A percentile compares a stretch with the other conserved stretches of the same genome.
phyloP scores from a whole-genome alignment of 2,888 invertebrate species.

The Scaptomyza flava region DNA sequence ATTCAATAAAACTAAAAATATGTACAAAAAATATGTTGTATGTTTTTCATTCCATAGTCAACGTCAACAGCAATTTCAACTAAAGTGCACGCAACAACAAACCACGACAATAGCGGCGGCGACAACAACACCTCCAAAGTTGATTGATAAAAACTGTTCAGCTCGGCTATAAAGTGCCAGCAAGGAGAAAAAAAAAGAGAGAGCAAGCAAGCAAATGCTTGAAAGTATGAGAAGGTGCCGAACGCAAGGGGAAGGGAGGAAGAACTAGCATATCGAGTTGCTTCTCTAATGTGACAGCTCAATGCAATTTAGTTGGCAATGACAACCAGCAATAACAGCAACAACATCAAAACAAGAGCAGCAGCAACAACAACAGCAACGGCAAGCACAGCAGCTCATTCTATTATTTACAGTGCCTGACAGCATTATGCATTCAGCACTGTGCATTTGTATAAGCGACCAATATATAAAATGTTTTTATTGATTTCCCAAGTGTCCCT shows the following conservation, averaged over 20 bases:
- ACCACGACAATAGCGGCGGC: conserved; percentile 40
- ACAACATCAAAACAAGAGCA: conserved; percentile 35
- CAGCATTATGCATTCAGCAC: conserved; percentile 9
- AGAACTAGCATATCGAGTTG: conserved; percentile 68
- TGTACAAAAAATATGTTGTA: conserved; percentile 26
- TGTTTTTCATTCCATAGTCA: conserved; percentile 54
- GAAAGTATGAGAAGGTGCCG: background rate
- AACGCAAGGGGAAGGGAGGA: background rate
- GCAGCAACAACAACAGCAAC: conserved; percentile 38
- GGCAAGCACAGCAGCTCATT: conserved; percentile 57
- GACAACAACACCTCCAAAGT: conserved; percentile 70
- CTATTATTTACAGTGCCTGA: conserved; percentile 54
- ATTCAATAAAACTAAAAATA: conserved; percentile 66
- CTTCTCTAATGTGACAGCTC: conserved; percentile 81
- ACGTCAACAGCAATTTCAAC: conserved; percentile 76
- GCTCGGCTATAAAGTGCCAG: conserved; percentile 61
- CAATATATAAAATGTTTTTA: background rate
- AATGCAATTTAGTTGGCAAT: conserved; percentile 79
- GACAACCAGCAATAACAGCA: conserved; percentile 57
- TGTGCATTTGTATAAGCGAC: conserved; percentile 2
- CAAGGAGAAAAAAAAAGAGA: conserved; percentile 29
- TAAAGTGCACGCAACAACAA: conserved; percentile 77
- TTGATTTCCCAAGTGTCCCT: conserved; percentile 6
- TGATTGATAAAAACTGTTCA: conserved; percentile 76
- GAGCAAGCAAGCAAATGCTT: conserved; percentile 24